Evolutionary conservation across 2,113 vertebrate species (phyloP).

Genomic region (Diphyllodes magnificus): DNA sequence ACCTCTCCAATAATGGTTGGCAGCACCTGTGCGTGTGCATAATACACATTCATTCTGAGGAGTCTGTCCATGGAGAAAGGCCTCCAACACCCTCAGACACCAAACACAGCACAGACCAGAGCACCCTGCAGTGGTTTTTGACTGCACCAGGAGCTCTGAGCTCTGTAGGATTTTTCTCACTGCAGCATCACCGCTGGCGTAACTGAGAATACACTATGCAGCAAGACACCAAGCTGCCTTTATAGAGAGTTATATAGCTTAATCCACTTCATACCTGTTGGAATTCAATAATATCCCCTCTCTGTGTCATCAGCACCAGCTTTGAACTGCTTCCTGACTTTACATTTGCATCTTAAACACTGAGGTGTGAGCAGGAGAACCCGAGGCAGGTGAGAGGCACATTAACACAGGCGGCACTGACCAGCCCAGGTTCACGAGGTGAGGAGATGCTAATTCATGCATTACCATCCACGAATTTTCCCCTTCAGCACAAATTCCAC

Average conservation of each 20-base stretch:
- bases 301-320: neutral
- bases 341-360: neutral
- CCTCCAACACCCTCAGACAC: neutral
- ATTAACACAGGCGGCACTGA: neutral
- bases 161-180: neutral
- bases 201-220: neutral
- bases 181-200: neutral
- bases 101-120: neutral
- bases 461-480: neutral
- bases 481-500: constrained; percentile 31
- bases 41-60: neutral
- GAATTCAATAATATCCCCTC: neutral
- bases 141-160: neutral
- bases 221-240: neutral
- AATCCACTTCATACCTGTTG: neutral
- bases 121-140: neutral
- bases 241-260: neutral
- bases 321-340: neutral
- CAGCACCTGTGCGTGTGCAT: fast-evolving
- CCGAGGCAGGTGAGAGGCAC: neutral
- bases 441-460: constrained; percentile 5
- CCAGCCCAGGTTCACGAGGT: neutral
- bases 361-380: neutral
- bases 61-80: neutral
- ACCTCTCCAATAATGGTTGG: fast-evolving